Percentiles rank a stretch among this genome's conserved stretches.
Conservation (phyloP, 2,797 vertebrate species). For the Myotis planiceps region DNA sequence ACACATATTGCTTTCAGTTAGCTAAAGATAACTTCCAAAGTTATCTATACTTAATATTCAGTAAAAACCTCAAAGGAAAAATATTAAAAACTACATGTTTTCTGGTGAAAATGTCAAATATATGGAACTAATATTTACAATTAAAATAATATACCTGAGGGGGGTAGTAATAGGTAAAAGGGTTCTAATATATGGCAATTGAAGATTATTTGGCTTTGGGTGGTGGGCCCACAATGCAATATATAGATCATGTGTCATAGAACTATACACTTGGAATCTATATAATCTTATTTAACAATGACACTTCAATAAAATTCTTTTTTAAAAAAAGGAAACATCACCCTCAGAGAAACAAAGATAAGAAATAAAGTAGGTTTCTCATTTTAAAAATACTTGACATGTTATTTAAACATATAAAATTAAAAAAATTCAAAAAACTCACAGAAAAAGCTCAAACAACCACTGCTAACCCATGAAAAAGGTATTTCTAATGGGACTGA, state of each 20-base stretch:
- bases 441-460: neutral
- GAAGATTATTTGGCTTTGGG: neutral
- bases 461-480: neutral
- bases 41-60: neutral
- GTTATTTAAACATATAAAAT: neutral
- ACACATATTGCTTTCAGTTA: neutral
- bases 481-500: neutral
- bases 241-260: neutral
- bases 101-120: too few species aligned
- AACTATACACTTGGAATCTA: neutral
- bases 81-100: too few species aligned
- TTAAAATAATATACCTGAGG: too few species aligned
- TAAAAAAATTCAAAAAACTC: neutral
- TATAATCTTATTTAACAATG: neutral
- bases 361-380: neutral
- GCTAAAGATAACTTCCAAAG: neutral
- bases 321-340: neutral
- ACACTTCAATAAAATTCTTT: neutral
- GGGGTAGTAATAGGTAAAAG: neutral
- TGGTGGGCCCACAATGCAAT: neutral
- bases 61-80: too few species aligned
- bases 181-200: neutral
- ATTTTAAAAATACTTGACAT: neutral
- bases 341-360: neutral
- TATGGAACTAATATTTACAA: too few species aligned